Evolutionary conservation across 2,888 invertebrate genomes (phyloP).

Genomic region (Macrophya annulata): DNA sequence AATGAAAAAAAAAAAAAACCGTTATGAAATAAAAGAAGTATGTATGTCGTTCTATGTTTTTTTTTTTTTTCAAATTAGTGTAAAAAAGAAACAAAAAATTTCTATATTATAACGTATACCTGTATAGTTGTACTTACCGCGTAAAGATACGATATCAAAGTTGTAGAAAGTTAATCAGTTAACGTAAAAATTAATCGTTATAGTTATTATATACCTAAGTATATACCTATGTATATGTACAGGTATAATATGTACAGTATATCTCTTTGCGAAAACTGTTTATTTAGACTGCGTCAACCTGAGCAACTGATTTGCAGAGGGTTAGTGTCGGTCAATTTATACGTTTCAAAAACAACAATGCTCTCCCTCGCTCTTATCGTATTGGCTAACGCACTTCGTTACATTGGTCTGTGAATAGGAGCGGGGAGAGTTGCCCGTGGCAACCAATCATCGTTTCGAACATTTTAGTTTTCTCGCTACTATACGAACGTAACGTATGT

Average conservation of each 20-base stretch:
- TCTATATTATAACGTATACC: background rate
- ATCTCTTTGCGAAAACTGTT: constrained; percentile 38
- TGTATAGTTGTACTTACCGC: background rate
- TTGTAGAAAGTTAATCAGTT: background rate
- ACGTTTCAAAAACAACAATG: constrained; percentile 77
- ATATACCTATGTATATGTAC: background rate
- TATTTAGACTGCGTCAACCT: constrained; percentile 48
- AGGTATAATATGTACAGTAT: background rate
- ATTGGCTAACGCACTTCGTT: constrained; percentile 70
- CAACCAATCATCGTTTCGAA: constrained; percentile 64
- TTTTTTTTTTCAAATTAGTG: background rate
- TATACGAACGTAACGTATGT: background rate
- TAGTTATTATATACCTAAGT: background rate
- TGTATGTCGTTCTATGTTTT: background rate
- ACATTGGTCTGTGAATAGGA: constrained; percentile 55
- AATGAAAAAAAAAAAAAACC: no score
- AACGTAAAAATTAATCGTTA: background rate
- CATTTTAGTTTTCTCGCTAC: constrained; percentile 27
- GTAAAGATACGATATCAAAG: background rate
- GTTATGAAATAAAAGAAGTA: no score
- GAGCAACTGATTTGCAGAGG: constrained; percentile 69
- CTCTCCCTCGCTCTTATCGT: constrained; percentile 72
- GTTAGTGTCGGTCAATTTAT: constrained; percentile 76
- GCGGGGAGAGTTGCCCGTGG: constrained; percentile 66
- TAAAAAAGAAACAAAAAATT: background rate